Evolutionary conservation across 2,888 invertebrate genomes (phyloP), one percentile per base, ranked within the genome.

Genomic region (Rhingia campestris): DNA sequence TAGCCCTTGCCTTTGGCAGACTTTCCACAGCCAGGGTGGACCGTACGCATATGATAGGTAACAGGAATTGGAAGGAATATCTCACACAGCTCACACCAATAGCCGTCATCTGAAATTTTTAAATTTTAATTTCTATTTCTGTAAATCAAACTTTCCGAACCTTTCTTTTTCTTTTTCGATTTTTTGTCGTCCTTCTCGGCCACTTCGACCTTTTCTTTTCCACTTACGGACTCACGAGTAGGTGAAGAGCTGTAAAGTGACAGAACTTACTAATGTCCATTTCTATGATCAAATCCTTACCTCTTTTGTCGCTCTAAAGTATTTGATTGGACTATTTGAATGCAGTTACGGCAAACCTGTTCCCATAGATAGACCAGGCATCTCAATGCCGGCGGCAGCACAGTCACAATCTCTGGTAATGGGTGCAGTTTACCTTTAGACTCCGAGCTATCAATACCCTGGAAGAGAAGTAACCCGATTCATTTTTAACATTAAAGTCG

Each of bases 311-410:
- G 89, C 47, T 90, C 91, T 66, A 91, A 58, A 0, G 89, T 89
- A 86, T 90, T 91, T 6, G 90, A 89, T 54, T 91, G 91, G 0
- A 91, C 94, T 0, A 94, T 94, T 76, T 95, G 94, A n/a, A 94
- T 91, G 86, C 94, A 94, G 88, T 93, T 94, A 4, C 92, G 90
- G 54, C 94, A 94, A 22, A 98, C 92, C 69, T 97, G 96, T 88
- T 98, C 97, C 98, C 98, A 98, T 37, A 98, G 92, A 72, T 95
- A 95, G 0, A 98, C 97, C 6, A 98, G 92, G 67, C 97, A 96
- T 66, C 97, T 95, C 58, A 98, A 91, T 0, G 98, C 97, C 0
- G 97, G 96, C 1, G 98, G 98, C 74, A 98, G 90, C 0, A 96
- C 95, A 10, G 95, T 94, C 1, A 96, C 95, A 0, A 91, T 86